A percentile compares a stretch with the other conserved stretches of the same genome.
Evolutionary conservation across 2,113 vertebrate species (phyloP).

Genomic region (Globicephala melas): DNA sequence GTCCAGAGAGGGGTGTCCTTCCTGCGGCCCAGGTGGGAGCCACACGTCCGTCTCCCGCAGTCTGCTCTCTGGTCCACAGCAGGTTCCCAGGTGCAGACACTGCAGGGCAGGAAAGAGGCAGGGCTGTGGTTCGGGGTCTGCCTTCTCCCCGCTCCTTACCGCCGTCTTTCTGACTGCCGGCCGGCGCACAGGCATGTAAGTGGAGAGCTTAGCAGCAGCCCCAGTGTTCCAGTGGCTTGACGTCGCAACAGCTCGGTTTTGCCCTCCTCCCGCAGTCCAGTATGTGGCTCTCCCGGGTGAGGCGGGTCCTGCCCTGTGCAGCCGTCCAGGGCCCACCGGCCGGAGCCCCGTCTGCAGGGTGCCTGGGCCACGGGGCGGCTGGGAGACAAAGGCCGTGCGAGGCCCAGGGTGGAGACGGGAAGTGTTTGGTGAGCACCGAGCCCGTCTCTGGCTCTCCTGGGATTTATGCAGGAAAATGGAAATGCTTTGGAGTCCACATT

Average conservation of each 20-base stretch:
- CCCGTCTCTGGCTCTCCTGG: background rate
- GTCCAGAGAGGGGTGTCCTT: background rate
- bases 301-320: background rate
- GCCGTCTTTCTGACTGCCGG: background rate
- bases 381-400: fast-evolving
- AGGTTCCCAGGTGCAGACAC: background rate
- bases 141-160: fast-evolving
- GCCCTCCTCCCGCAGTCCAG: background rate
- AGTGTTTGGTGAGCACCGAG: background rate
- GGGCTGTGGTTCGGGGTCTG: fast-evolving
- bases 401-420: background rate
- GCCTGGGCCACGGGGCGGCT: background rate
- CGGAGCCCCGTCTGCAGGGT: background rate
- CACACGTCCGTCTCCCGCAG: fast-evolving
- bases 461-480: background rate
- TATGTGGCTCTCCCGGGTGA: fast-evolving
- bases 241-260: background rate
- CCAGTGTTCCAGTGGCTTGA: fast-evolving
- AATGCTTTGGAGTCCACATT: background rate
- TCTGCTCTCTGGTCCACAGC: background rate
- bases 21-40: background rate
- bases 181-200: fast-evolving
- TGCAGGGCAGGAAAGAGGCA: background rate
- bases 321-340: too few relatives aligned
- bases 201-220: background rate